Percentiles rank a stretch among this genome's conserved stretches.
Conservation (phyloP, 2,888 invertebrate species). For the Stenolophus ochropezus region DNA sequence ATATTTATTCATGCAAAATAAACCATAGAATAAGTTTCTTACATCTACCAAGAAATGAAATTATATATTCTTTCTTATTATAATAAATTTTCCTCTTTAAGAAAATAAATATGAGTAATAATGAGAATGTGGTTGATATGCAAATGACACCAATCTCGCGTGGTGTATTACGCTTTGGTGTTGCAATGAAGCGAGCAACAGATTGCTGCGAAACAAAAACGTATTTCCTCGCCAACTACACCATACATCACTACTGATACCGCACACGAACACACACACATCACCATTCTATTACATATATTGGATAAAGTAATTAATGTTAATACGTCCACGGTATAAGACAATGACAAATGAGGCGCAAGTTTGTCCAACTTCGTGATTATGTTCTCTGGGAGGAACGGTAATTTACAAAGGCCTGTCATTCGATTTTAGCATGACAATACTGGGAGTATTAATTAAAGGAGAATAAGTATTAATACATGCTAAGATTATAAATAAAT, state of each 20-base stretch:
- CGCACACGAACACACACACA: not conserved
- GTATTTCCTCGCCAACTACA: not conserved
- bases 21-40: no score
- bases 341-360: not conserved
- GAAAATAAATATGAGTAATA: not conserved
- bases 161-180: not conserved
- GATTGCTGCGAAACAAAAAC: not conserved
- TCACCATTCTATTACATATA: not conserved
- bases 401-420: no score
- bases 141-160: not conserved
- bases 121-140: not conserved
- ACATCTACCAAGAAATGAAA: no score
- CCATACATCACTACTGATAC: not conserved
- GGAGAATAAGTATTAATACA: no score
- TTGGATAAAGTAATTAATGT: not conserved
- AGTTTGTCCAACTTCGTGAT: no score
- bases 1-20: no score
- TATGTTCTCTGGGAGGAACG: no score
- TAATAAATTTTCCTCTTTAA: not conserved
- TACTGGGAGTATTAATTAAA: no score
- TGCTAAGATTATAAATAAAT: no score
- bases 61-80: not conserved
- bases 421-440: no score
- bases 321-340: not conserved
- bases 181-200: not conserved